A percentile compares a stretch with the other conserved stretches of the same genome.
Conservation (phyloP, 2,113 vertebrate species). For the Scytalopus superciliaris region DNA sequence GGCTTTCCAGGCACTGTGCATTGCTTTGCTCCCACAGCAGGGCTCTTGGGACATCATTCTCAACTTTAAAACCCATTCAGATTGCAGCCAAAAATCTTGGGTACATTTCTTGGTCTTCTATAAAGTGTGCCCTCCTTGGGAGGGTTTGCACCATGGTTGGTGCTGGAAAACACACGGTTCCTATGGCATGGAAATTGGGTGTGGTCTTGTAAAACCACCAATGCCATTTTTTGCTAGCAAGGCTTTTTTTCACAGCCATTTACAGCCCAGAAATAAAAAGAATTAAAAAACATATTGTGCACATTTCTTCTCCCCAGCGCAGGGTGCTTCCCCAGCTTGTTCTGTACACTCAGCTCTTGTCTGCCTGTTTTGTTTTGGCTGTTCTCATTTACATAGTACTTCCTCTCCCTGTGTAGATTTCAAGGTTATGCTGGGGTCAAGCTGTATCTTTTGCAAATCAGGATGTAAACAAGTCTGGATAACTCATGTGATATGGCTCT, state of each 20-base stretch:
- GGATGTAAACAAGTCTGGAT: constrained; percentile 60
- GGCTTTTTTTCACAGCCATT: background rate
- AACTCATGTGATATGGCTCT: background rate
- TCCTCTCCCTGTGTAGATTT: constrained; percentile 44
- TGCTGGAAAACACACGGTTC: background rate
- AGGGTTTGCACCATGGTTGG: background rate
- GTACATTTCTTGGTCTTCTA: fast-evolving
- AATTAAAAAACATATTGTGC: background rate
- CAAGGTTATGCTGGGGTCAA: constrained; percentile 37
- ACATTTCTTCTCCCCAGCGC: background rate
- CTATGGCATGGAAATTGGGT: background rate
- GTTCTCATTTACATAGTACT: constrained; percentile 52
- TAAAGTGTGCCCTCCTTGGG: fast-evolving
- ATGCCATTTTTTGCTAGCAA: background rate
- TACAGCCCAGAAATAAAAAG: background rate
- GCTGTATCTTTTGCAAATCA: constrained; percentile 54
- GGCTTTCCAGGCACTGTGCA: background rate
- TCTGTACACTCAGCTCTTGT: background rate
- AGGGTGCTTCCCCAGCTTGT: background rate
- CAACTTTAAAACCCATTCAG: background rate
- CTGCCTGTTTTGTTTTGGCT: constrained; percentile 39
- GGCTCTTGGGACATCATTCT: background rate
- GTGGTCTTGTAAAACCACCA: background rate
- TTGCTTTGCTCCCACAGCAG: background rate
- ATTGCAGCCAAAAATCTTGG: background rate